phyloP scores from a whole-genome alignment of 2,888 invertebrate genomes.

The Himalopsyche kuldschensis region DNA sequence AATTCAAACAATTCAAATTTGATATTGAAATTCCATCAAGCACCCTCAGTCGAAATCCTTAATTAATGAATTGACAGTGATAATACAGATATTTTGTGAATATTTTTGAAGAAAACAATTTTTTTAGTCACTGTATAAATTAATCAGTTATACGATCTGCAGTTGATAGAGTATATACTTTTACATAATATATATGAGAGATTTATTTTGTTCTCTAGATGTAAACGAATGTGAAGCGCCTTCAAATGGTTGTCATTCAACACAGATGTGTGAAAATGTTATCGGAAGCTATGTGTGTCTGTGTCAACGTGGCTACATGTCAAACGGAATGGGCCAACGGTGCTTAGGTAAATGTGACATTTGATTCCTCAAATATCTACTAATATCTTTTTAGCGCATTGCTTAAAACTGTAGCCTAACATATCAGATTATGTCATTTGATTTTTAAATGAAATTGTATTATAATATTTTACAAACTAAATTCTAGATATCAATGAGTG shows the following conservation, averaged over 20 bases:
- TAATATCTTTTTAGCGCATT: neutral
- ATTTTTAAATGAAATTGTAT: neutral
- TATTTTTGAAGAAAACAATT: too few relatives aligned
- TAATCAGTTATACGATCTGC: too few relatives aligned
- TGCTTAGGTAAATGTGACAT: slow-evolving; percentile 50
- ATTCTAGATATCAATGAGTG: slow-evolving; percentile 60
- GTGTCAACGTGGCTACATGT: slow-evolving; percentile 59
- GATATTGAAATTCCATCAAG: too few relatives aligned
- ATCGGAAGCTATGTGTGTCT: slow-evolving; percentile 63
- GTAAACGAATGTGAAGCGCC: slow-evolving; percentile 62
- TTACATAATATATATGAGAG: too few relatives aligned
- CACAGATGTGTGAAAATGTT: slow-evolving; percentile 61
- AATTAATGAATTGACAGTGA: too few relatives aligned
- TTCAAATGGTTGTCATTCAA: slow-evolving; percentile 58
- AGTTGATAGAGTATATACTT: too few relatives aligned
- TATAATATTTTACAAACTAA: neutral
- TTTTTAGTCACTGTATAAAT: too few relatives aligned
- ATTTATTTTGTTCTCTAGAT: slow-evolving; percentile 49
- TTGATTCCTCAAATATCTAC: neutral
- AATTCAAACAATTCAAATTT: too few relatives aligned
- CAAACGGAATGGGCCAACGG: slow-evolving; percentile 52
- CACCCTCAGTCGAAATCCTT: too few relatives aligned
- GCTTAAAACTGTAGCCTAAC: neutral
- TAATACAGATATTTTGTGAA: too few relatives aligned
- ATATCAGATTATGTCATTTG: neutral